Conservation (phyloP, 2,113 vertebrate species). For the Tauraco erythrolophus region DNA sequence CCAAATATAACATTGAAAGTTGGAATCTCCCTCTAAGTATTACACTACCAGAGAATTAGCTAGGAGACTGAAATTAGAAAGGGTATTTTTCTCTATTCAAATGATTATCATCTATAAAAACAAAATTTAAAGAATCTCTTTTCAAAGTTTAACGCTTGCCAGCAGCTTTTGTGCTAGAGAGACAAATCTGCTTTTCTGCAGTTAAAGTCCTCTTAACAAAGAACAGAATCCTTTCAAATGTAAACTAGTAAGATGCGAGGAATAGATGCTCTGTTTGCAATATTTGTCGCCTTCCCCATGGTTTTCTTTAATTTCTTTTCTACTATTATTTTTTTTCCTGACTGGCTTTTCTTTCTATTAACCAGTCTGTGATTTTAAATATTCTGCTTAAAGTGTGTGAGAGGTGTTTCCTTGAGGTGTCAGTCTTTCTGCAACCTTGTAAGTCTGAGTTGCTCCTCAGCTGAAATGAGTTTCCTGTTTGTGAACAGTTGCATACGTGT, state of each 20-base stretch:
- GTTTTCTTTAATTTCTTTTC: constrained; percentile 4
- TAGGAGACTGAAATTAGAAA: constrained; percentile 8
- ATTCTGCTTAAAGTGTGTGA: not conserved
- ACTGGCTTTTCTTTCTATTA: not conserved
- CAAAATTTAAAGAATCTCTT: constrained; percentile 40
- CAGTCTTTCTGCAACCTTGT: not conserved
- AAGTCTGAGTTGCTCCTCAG: not conserved
- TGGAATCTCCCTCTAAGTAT: not conserved
- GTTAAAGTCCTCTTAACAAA: constrained; percentile 53
- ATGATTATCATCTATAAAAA: constrained; percentile 48
- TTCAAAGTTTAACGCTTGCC: constrained; percentile 41
- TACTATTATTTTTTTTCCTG: not conserved
- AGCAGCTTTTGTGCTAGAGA: constrained; percentile 43
- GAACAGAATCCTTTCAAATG: constrained; percentile 64
- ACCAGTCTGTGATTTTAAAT: not conserved
- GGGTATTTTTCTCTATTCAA: constrained; percentile 35
- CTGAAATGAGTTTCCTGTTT: not conserved
- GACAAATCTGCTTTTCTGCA: constrained; percentile 60
- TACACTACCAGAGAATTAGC: not conserved
- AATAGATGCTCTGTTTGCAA: constrained; percentile 35
- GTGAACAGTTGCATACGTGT: not conserved
- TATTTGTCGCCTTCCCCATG: not conserved
- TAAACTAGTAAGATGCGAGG: constrained; percentile 51
- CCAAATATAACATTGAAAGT: not conserved
- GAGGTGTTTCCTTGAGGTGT: not conserved